Conservation (phyloP, 2,797 vertebrate genomes). For the Apogon hyalosoma region DNA sequence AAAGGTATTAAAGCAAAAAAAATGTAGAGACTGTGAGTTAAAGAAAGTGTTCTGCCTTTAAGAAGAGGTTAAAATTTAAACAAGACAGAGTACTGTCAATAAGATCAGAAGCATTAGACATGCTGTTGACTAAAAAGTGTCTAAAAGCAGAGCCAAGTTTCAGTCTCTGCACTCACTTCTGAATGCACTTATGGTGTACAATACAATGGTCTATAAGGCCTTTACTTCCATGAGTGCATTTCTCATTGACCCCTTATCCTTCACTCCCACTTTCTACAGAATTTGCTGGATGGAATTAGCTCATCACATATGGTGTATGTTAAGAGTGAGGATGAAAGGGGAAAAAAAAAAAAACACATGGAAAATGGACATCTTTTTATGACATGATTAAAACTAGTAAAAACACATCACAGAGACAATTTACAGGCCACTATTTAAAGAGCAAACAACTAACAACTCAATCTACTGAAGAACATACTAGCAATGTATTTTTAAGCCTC, state of each 20-base stretch:
- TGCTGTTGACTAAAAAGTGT: not conserved
- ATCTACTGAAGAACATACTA: too few relatives aligned
- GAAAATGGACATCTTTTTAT: not conserved
- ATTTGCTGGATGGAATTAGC: conserved; percentile 5
- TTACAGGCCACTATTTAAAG: too few relatives aligned
- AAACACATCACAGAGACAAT: too few relatives aligned
- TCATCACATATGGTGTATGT: not conserved
- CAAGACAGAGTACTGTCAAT: not conserved
- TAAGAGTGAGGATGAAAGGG: not conserved
- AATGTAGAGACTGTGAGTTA: not conserved
- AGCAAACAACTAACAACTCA: too few relatives aligned
- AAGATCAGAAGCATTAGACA: not conserved
- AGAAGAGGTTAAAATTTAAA: not conserved
- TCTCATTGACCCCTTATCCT: too few relatives aligned
- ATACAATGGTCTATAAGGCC: not conserved
- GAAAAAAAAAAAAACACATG: not conserved
- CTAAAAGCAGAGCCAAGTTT: not conserved
- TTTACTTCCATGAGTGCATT: too few relatives aligned
- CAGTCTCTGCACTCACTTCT: not conserved
- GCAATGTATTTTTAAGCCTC: too few relatives aligned
- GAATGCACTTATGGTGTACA: not conserved
- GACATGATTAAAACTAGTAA: too few relatives aligned
- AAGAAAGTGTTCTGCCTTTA: not conserved
- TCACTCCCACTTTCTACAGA: conserved; percentile 5
- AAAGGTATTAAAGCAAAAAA: not conserved